A percentile compares a stretch with the other conserved stretches of the same genome.
phyloP scores from a whole-genome alignment of 2,113 vertebrate genomes.

The Symphodus melops region DNA sequence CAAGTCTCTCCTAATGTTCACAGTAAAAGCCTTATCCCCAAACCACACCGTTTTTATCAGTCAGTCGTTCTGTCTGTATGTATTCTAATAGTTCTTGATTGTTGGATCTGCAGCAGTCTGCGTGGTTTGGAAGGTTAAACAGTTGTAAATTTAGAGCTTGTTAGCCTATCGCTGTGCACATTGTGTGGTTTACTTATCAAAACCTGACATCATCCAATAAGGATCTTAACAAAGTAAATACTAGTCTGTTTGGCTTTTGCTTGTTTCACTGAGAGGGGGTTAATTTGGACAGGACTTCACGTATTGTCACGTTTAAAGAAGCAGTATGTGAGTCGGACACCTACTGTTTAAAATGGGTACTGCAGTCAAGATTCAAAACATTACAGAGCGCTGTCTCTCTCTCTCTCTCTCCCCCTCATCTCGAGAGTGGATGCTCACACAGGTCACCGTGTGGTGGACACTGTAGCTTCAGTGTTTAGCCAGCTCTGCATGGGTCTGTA shows the following conservation, averaged over 20 bases:
- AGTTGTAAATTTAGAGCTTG: neutral
- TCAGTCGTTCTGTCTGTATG: neutral
- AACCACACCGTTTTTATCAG: neutral
- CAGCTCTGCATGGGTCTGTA: too few species aligned
- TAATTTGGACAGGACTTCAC: neutral
- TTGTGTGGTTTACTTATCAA: neutral
- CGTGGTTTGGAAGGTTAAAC: neutral
- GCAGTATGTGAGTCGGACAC: too few species aligned
- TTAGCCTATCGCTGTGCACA: neutral
- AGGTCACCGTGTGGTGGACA: too few species aligned
- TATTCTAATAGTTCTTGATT: neutral
- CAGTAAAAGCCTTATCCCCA: neutral
- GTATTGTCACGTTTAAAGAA: too few species aligned
- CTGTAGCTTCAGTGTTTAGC: too few species aligned
- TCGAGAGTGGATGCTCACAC: too few species aligned
- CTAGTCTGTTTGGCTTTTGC: neutral
- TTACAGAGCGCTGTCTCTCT: too few species aligned
- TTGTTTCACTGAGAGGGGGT: neutral
- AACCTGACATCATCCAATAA: too few species aligned
- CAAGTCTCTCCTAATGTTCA: neutral
- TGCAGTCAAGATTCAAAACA: too few species aligned
- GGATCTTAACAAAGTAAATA: neutral
- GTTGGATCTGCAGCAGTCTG: neutral
- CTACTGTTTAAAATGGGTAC: too few species aligned
- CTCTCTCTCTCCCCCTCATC: too few species aligned